These are phyloP conservation scores for Beroe forskalii DNA, from an alignment of 37 sponge, comb jelly and placozoan species.

Conservation along the genomic window DNA sequence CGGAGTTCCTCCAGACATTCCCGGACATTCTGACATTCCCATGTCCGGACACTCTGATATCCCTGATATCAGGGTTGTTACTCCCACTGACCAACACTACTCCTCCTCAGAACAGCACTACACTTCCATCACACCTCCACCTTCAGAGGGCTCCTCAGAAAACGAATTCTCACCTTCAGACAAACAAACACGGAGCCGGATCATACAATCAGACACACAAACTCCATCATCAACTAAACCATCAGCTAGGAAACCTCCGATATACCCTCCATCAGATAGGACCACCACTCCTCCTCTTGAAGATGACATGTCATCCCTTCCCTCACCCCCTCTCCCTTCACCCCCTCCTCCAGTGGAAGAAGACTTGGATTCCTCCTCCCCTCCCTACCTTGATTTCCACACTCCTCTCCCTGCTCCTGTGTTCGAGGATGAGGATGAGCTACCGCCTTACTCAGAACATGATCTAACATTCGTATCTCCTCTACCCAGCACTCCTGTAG, in stretches of 20 bases:
- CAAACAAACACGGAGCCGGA: neutral
- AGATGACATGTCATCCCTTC: no score
- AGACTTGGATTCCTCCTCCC: neutral
- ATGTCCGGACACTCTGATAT: neutral
- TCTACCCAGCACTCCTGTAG: neutral
- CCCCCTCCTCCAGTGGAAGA: conserved; percentile 7
- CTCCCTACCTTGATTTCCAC: neutral
- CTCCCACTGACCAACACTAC: no score
- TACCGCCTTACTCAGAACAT: conserved; percentile 36
- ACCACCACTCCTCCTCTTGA: neutral
- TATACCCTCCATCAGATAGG: neutral
- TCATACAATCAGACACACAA: neutral
- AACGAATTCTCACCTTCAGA: neutral
- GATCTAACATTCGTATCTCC: conserved; percentile 32
- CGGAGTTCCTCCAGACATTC: neutral
- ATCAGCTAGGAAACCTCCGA: neutral
- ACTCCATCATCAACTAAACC: neutral
- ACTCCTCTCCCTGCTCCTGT: neutral
- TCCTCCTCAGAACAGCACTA: neutral
- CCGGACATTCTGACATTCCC: neutral
- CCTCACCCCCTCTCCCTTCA: neutral
- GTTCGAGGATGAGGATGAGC: conserved; percentile 36
- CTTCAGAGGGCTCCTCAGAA: neutral
- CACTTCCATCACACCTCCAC: neutral
- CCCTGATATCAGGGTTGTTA: neutral